A percentile compares a stretch with the other conserved stretches of the same genome.
Conservation (phyloP, 2,888 invertebrate species). For the Timema podura region DNA sequence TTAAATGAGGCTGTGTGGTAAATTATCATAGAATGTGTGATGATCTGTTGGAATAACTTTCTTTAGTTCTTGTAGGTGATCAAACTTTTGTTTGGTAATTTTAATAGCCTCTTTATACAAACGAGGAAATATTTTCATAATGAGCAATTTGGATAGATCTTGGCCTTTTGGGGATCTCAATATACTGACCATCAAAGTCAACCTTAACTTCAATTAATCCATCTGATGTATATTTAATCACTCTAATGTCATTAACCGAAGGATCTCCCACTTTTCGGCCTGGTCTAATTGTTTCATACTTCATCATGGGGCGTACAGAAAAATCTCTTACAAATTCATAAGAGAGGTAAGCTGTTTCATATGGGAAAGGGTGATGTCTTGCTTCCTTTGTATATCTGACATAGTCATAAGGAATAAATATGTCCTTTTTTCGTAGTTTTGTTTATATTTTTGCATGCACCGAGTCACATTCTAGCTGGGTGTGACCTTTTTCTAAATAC, state of each 20-base stretch:
- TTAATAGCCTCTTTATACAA: not conserved
- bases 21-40: not conserved
- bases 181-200: not conserved
- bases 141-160: not conserved
- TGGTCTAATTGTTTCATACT: not conserved
- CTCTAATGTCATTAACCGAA: not conserved
- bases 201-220: not conserved
- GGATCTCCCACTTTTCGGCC: not conserved
- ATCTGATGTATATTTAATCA: not conserved
- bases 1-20: not conserved
- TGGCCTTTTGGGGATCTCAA: not conserved
- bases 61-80: not conserved
- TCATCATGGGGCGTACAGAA: not conserved
- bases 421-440: not conserved
- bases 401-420: constrained; percentile 2
- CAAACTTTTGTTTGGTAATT: not conserved
- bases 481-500: constrained; percentile 4
- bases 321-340: constrained; percentile 5
- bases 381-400: constrained; percentile 1
- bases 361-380: not conserved
- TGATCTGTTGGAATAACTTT: not conserved
- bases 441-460: not conserved
- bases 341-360: not conserved
- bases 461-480: not conserved
- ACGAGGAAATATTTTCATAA: not conserved